phyloP scores from a whole-genome alignment of 2,888 invertebrate species.

The Eulithis testata region DNA sequence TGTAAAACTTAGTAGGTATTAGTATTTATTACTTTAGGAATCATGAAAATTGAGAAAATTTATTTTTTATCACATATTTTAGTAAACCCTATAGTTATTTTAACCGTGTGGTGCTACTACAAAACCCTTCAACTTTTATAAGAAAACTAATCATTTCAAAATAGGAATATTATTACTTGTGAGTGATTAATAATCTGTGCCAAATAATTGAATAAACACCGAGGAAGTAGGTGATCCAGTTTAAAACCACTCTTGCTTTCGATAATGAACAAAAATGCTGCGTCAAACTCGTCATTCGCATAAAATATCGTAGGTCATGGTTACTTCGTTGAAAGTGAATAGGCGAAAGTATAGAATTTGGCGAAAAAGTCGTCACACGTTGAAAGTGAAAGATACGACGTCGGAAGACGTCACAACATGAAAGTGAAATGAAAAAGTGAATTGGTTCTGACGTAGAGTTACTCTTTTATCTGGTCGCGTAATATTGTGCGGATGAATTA shows the following conservation, averaged over 20 bases:
- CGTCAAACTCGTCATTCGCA: slow-evolving; percentile 48
- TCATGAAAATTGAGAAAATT: too few relatives aligned
- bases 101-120: too few relatives aligned
- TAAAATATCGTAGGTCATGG: slow-evolving; percentile 56
- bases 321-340: slow-evolving; percentile 66
- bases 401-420: slow-evolving; percentile 4
- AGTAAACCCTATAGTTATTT: too few relatives aligned
- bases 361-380: slow-evolving; percentile 5
- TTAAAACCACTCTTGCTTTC: slow-evolving; percentile 52
- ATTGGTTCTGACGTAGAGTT: slow-evolving; percentile 14
- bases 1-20: too few relatives aligned
- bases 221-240: slow-evolving; percentile 20
- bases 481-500: slow-evolving; percentile 14
- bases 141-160: too few relatives aligned
- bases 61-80: too few relatives aligned
- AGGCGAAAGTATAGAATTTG: slow-evolving; percentile 26
- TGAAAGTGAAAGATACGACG: slow-evolving; percentile 14
- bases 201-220: slow-evolving; percentile 23
- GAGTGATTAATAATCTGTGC: neutral
- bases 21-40: too few relatives aligned
- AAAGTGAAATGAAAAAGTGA: slow-evolving; percentile 14
- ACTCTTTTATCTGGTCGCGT: neutral
- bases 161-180: neutral
- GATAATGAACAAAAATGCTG: slow-evolving; percentile 48
- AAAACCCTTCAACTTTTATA: too few relatives aligned